Percentiles rank a stretch among this genome's conserved stretches.
These are phyloP conservation scores for Porites cylindrica DNA, from an alignment of 92 coral and sea anemone genomes.

Conservation along the genomic window DNA sequence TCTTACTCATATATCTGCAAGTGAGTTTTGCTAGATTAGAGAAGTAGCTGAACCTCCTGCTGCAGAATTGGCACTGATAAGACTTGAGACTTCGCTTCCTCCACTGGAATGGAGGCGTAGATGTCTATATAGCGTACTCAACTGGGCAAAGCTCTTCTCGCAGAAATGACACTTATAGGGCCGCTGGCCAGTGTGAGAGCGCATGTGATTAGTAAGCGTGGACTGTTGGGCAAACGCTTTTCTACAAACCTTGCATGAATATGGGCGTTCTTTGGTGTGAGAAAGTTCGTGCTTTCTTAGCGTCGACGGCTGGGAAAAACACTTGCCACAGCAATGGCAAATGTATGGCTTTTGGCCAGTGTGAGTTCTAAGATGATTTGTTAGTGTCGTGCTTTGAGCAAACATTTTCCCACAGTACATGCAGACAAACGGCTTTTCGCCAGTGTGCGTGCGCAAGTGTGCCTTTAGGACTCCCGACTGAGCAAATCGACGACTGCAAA, in stretches of 20 bases:
- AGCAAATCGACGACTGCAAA: slow-evolving; percentile 72
- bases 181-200: slow-evolving; percentile 68
- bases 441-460: slow-evolving; percentile 77
- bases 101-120: slow-evolving; percentile 53
- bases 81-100: slow-evolving; percentile 26
- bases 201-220: slow-evolving; percentile 70
- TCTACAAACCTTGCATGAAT: slow-evolving; percentile 68
- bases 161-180: slow-evolving; percentile 68
- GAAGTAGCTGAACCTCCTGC: slow-evolving; percentile 48
- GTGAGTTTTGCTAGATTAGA: slow-evolving; percentile 41
- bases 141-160: slow-evolving; percentile 71
- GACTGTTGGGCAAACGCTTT: slow-evolving; percentile 72
- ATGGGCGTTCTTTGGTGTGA: slow-evolving; percentile 77
- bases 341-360: slow-evolving; percentile 81
- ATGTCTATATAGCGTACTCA: slow-evolving; percentile 69
- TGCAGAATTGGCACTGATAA: slow-evolving; percentile 34
- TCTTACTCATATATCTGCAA: slow-evolving; percentile 28
- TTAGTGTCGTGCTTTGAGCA: slow-evolving; percentile 78
- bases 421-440: slow-evolving; percentile 73
- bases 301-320: slow-evolving; percentile 80
- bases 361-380: slow-evolving; percentile 80
- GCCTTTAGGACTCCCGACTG: slow-evolving; percentile 80
- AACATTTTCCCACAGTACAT: slow-evolving; percentile 66
- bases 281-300: slow-evolving; percentile 79
- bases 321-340: slow-evolving; percentile 62